phyloP scores from a whole-genome alignment of 2,797 vertebrate genomes.

The Eidolon dupreanum region DNA sequence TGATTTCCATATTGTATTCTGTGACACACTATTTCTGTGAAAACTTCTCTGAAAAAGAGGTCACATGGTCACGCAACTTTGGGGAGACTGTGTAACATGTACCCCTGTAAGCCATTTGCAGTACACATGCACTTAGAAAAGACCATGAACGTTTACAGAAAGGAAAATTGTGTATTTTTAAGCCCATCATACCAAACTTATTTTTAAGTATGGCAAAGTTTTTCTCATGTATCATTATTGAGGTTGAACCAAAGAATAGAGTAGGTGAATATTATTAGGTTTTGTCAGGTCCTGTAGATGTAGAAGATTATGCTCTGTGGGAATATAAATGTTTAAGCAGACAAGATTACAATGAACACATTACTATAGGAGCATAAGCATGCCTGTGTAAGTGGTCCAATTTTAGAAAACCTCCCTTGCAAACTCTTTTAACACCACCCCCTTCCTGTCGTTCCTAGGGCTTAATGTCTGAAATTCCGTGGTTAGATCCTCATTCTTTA shows the following conservation, averaged over 20 bases:
- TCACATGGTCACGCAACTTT: background rate
- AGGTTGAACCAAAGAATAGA: constrained; percentile 4
- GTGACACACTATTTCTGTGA: background rate
- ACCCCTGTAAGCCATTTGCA: background rate
- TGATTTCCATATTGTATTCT: background rate
- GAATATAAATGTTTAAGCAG: constrained; percentile 1
- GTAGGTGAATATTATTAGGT: background rate
- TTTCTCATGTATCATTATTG: background rate
- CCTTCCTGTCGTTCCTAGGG: background rate
- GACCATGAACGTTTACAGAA: background rate
- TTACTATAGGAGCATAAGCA: background rate
- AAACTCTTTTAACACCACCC: background rate
- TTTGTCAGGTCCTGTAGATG: background rate
- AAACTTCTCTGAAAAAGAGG: background rate
- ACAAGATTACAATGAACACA: background rate
- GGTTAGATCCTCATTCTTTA: background rate
- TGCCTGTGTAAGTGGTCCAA: background rate
- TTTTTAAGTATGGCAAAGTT: background rate
- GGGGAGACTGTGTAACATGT: too few species aligned
- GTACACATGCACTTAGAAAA: background rate
- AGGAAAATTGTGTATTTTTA: background rate
- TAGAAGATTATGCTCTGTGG: background rate
- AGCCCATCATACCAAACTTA: background rate
- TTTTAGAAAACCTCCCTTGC: background rate
- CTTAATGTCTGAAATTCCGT: background rate